phyloP scores from a whole-genome alignment of 1,140 invertebrate genomes.

The Trigoniulus corallinus region DNA sequence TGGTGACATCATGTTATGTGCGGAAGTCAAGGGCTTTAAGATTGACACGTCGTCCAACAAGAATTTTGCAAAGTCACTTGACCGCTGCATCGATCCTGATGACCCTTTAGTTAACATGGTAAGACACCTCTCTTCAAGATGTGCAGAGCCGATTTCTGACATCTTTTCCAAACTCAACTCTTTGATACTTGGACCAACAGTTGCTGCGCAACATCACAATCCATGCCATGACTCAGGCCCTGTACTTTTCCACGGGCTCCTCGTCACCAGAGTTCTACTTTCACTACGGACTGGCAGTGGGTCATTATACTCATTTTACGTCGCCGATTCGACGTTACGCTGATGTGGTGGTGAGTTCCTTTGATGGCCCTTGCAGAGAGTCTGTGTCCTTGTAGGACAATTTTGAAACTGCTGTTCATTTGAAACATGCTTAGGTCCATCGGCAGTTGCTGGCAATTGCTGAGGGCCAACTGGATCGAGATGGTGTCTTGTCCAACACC shows the following conservation, averaged over 20 bases:
- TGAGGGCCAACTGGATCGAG: not conserved
- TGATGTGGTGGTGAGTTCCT: conserved; percentile 23
- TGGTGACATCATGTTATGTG: conserved; percentile 26
- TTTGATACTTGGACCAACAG: conserved; percentile 14
- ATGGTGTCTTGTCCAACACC: conserved; percentile 15
- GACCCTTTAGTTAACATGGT: conserved; percentile 28
- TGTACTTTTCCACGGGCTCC: conserved; percentile 25
- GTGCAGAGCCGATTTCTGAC: not conserved
- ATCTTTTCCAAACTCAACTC: not conserved
- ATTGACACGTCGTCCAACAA: conserved; percentile 25
- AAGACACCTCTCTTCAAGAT: not conserved
- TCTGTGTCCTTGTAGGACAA: not conserved
- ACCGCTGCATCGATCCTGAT: conserved; percentile 21
- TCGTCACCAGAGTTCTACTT: conserved; percentile 19
- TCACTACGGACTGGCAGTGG: conserved; percentile 27
- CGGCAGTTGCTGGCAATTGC: conserved; percentile 17
- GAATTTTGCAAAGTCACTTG: conserved; percentile 26
- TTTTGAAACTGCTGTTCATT: not conserved
- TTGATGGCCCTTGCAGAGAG: conserved; percentile 1
- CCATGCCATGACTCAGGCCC: conserved; percentile 25
- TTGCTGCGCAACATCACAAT: conserved; percentile 24
- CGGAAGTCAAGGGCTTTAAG: conserved; percentile 24
- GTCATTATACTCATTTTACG: conserved; percentile 29
- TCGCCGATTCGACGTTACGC: conserved; percentile 30
- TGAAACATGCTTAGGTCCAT: conserved; percentile 16